Conservation (phyloP, 2,113 vertebrate genomes). For the Mus musculus region GRCm39 chrX:141154501-141155000, state of each 20-base stretch:
- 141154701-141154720: constrained; percentile 43
- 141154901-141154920: constrained; percentile 18
- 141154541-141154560: background rate
- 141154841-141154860: background rate
- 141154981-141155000: background rate
- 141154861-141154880: background rate
- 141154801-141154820: constrained; percentile 34
- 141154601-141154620: background rate
- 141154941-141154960: background rate
- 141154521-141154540: background rate
- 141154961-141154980: background rate
- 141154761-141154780: constrained; percentile 47
- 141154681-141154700: constrained; percentile 27
- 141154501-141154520: background rate
- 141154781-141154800: constrained; percentile 40
- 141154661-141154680: background rate
- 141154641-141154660: background rate
- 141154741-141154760: background rate
- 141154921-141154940: constrained; percentile 25
- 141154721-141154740: constrained; percentile 6
- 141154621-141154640: constrained; percentile 17
- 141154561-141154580: constrained; percentile 10
- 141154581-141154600: constrained; percentile 15
- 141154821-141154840: constrained; percentile 12
- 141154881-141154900: constrained; percentile 4